Evolutionary conservation across 2,797 vertebrate genomes (phyloP), one percentile per base, ranked within the genome.

Genomic region (Nothura maculosa): DNA sequence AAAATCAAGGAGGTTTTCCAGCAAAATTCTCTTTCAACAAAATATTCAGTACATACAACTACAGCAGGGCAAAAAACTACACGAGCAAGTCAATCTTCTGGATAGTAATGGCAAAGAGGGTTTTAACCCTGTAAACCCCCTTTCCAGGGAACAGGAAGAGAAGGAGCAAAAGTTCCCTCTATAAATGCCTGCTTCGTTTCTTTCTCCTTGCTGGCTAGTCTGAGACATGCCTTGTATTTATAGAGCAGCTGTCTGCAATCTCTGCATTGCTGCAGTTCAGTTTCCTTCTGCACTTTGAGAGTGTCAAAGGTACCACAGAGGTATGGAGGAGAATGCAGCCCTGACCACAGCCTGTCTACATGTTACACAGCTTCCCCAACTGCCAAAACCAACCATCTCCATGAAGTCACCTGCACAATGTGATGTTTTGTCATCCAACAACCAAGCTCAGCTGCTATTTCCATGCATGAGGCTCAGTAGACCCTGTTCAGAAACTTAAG

Each of bases 151-250:
- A 28, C 6, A 18, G 30, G 22, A 64, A 42, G 76, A 84, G 80
- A 77, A 66, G 9, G 22, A 64, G 48, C 2, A 34, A 2, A 63
- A 20, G 4, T 28, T 69, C 52, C 73, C 68, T 75, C 34, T 69
- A 21, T 6, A 22, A 32, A 21, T 27, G 79, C 62, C 64, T 48
- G 42, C 24, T 70, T 42, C 24, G 2, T 54, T 63, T 68, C 27
- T 54, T 78, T 38, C 18, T 22, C 72, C 1, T 1, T 42, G 63
- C 64, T n/a, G 21, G 38, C 55, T 42, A 21, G 27, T 17, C 63
- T 54, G 38, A 25, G 55, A 77, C 25, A 30, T 1, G 0, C 3
- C 36, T 47, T 60, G n/a, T 22, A 32, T 16, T 70, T 0, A 0
- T 3, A 20, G 28, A 40, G 38, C n/a, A 63, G 58, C 48, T 63